Conservation (phyloP, 2,888 invertebrate species). For the Plebejus argus region DNA sequence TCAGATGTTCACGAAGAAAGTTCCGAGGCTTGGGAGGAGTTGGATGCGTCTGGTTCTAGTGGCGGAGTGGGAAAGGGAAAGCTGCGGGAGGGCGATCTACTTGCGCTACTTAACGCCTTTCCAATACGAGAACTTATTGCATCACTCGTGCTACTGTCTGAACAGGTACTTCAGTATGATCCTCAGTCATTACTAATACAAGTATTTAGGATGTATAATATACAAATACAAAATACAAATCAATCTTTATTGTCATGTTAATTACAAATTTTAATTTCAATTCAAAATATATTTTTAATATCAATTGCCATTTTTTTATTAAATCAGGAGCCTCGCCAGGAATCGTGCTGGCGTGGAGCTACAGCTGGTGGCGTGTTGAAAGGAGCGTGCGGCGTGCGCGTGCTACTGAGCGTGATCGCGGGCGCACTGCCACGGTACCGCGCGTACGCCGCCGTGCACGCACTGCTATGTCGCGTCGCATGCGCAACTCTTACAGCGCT, state of each 20-base stretch:
- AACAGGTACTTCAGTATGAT: slow-evolving; percentile 47
- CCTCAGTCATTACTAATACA: not conserved
- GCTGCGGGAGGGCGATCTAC: slow-evolving; percentile 63
- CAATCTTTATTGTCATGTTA: too few species aligned
- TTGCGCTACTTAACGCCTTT: slow-evolving; percentile 56
- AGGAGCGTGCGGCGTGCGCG: slow-evolving; percentile 43
- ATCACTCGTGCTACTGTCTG: slow-evolving; percentile 54
- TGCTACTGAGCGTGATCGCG: slow-evolving; percentile 40
- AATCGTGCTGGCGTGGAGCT: slow-evolving; percentile 56
- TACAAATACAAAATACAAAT: too few species aligned
- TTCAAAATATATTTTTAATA: too few species aligned
- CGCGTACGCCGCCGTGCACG: slow-evolving; percentile 49
- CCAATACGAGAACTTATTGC: slow-evolving; percentile 60
- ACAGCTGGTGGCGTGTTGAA: slow-evolving; percentile 51
- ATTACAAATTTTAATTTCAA: too few species aligned
- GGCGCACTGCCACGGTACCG: slow-evolving; percentile 44
- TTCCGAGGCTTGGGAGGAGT: slow-evolving; percentile 64
- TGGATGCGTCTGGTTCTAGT: slow-evolving; percentile 56
- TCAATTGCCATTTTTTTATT: not conserved
- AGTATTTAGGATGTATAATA: too few species aligned
- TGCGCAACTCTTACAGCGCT: slow-evolving; percentile 48
- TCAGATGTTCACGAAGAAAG: slow-evolving; percentile 40
- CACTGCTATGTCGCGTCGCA: slow-evolving; percentile 45
- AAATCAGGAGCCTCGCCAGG: slow-evolving; percentile 54
- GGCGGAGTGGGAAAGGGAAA: slow-evolving; percentile 64